A percentile compares a stretch with the other conserved stretches of the same genome.
Conservation (phyloP, 2,888 invertebrate genomes). For the Sthenelais limicola region DNA sequence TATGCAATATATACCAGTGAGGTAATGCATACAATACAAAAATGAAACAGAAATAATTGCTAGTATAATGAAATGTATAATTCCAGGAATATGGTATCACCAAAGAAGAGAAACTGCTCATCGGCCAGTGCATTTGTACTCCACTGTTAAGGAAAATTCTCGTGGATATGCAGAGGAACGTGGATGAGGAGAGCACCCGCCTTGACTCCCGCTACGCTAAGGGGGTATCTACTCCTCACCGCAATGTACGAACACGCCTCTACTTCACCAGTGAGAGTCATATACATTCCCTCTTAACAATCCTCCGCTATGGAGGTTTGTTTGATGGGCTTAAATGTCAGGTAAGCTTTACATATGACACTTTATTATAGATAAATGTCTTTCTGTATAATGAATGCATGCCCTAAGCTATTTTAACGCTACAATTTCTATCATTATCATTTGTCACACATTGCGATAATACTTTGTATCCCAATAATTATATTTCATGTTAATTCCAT, state of each 20-base stretch:
- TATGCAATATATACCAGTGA: no score
- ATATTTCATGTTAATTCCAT: no score
- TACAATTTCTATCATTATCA: no score
- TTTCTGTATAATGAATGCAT: no score
- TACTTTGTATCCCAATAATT: no score
- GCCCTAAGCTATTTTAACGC: no score
- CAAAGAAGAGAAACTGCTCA: slow-evolving; percentile 94
- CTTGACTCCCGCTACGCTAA: slow-evolving; percentile 97
- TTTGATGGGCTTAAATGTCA: slow-evolving; percentile 78
- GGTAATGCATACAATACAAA: no score
- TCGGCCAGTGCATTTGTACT: slow-evolving; percentile 97
- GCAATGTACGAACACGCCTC: slow-evolving; percentile 97
- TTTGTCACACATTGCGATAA: no score
- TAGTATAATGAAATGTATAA: background rate
- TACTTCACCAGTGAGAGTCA: slow-evolving; percentile 99
- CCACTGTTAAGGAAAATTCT: slow-evolving; percentile 95
- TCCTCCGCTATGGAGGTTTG: slow-evolving; percentile 92
- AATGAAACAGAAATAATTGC: no score
- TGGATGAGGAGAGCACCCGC: slow-evolving; percentile 93
- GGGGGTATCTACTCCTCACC: slow-evolving; percentile 97
- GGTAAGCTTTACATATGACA: no score
- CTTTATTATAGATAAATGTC: no score
- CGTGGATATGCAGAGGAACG: slow-evolving; percentile 85
- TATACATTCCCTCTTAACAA: slow-evolving; percentile 96
- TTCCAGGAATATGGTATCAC: slow-evolving; percentile 95